These are phyloP conservation scores for Trichonephila inaurata DNA, from an alignment of 1,140 invertebrate genomes.

Conservation along the genomic window DNA sequence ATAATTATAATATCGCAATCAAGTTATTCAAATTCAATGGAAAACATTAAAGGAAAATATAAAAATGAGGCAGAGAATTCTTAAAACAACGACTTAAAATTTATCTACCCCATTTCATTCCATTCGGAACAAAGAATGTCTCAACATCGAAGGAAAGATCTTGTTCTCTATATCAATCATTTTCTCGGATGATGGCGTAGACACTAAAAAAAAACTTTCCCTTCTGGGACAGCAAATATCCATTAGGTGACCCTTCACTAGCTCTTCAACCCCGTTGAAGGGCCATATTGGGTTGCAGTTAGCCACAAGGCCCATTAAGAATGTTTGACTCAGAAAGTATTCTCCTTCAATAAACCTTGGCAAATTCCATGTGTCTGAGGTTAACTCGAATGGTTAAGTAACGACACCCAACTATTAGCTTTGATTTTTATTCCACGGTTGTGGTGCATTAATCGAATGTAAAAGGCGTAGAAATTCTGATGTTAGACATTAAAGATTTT, in stretches of 20 bases:
- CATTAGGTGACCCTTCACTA: conserved; percentile 10
- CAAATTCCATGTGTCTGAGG: too few species aligned
- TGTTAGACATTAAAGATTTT: too few species aligned
- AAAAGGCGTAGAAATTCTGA: too few species aligned
- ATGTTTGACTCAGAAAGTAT: not conserved
- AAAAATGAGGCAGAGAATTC: too few species aligned
- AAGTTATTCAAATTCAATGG: too few species aligned
- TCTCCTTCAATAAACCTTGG: not conserved
- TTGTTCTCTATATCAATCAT: conserved; percentile 9
- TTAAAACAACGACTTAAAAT: not conserved
- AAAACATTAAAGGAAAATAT: too few species aligned
- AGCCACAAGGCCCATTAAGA: not conserved
- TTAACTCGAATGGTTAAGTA: too few species aligned
- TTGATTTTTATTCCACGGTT: too few species aligned
- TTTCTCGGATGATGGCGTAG: not conserved
- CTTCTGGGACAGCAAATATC: not conserved
- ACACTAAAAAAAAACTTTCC: not conserved
- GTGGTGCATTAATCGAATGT: too few species aligned
- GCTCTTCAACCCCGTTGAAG: not conserved
- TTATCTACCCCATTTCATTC: not conserved
- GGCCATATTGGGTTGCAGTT: conserved; percentile 12
- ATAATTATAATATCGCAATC: too few species aligned
- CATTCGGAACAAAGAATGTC: not conserved
- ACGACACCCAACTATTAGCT: too few species aligned
- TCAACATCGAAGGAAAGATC: not conserved